Conservation (phyloP, 2,888 invertebrate genomes). For the Tetropium fuscum region DNA sequence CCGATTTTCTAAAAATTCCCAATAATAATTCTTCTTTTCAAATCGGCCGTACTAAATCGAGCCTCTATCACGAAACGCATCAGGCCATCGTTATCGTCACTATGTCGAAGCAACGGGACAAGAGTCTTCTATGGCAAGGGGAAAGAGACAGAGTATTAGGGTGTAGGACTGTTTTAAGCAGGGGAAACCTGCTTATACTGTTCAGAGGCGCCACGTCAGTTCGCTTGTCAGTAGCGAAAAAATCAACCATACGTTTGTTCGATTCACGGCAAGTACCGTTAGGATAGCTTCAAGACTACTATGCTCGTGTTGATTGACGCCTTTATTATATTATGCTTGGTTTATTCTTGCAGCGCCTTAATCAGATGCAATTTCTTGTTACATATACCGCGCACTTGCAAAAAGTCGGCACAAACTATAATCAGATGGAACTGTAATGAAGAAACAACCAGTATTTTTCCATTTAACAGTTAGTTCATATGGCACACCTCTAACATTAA, state of each 20-base stretch:
- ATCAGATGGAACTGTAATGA: no score
- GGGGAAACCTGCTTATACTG: slow-evolving; percentile 48
- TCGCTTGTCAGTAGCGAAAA: neutral
- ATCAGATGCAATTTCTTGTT: neutral
- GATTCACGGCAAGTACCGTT: neutral
- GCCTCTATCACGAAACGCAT: slow-evolving; percentile 29
- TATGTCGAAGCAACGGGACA: slow-evolving; percentile 43
- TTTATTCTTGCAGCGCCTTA: neutral
- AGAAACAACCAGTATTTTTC: no score
- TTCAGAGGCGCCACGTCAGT: slow-evolving; percentile 36
- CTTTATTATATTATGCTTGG: neutral
- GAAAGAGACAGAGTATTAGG: slow-evolving; percentile 52
- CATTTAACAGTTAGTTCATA: no score
- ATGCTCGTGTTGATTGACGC: neutral
- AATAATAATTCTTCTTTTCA: neutral
- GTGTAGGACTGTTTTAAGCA: slow-evolving; percentile 52
- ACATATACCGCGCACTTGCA: no score
- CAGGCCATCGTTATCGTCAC: slow-evolving; percentile 31
- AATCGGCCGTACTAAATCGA: slow-evolving; percentile 8
- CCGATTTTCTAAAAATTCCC: neutral
- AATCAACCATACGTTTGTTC: neutral
- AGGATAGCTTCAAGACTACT: neutral
- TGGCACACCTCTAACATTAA: no score
- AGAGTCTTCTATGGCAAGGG: slow-evolving; percentile 45
- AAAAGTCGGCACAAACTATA: no score